Evolutionary conservation across 2,888 invertebrate genomes (phyloP).

Genomic region (Lomographa bimaculata): DNA sequence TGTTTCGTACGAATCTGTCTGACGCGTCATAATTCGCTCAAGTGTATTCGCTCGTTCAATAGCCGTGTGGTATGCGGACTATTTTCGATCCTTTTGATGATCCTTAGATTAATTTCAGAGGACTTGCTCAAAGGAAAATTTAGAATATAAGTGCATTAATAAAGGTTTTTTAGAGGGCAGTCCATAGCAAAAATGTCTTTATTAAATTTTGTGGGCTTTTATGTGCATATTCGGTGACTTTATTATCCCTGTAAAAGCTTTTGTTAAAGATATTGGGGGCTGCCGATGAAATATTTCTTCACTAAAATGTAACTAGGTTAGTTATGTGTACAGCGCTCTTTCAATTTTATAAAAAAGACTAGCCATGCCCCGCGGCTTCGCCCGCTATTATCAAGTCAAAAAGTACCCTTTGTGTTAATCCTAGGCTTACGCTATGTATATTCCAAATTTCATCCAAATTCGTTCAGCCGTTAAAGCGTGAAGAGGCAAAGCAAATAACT

Average conservation of each 20-base stretch:
- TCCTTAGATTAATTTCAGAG: constrained; percentile 77
- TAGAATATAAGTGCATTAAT: constrained; percentile 81
- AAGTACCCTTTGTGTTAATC: too few species aligned
- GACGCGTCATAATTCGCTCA: constrained; percentile 64
- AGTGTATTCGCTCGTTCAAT: constrained; percentile 54
- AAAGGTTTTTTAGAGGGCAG: constrained; percentile 72
- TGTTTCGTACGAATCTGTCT: constrained; percentile 49
- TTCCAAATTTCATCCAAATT: too few species aligned
- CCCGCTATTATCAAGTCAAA: too few species aligned
- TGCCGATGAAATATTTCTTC: constrained; percentile 45
- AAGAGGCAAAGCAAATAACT: too few species aligned
- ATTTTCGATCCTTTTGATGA: constrained; percentile 77
- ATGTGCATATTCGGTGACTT: constrained; percentile 65
- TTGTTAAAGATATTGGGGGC: constrained; percentile 50
- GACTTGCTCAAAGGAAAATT: constrained; percentile 77
- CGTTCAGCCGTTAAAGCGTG: too few species aligned
- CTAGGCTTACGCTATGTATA: too few species aligned
- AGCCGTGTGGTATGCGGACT: constrained; percentile 66
- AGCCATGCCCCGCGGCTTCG: too few species aligned
- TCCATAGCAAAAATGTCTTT: constrained; percentile 72
- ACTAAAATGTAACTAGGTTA: constrained; percentile 26
- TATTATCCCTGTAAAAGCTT: constrained; percentile 65
- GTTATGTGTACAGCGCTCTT: too few species aligned
- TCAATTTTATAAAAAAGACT: too few species aligned
- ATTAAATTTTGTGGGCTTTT: constrained; percentile 77